Evolutionary conservation across 2,113 vertebrate genomes (phyloP).

Genomic region (Sander lucioperca): DNA sequence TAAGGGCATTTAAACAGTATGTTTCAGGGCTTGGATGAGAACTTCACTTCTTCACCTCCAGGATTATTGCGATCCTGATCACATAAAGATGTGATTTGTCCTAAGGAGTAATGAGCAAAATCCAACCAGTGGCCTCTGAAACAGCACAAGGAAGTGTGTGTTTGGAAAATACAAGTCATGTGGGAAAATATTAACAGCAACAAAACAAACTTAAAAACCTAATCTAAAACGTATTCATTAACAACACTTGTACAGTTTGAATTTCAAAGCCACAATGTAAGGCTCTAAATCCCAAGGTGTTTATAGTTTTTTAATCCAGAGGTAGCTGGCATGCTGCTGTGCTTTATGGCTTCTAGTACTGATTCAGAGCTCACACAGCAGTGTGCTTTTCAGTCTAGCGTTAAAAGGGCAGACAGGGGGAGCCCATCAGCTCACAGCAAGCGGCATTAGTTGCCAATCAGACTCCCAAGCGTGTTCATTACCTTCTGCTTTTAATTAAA

Average conservation of each 20-base stretch:
- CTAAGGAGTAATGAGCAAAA: background rate
- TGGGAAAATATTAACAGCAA: background rate
- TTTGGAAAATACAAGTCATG: background rate
- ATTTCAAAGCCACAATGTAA: background rate
- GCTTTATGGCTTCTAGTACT: conserved; percentile 15
- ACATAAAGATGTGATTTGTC: background rate
- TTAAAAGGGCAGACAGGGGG: conserved; percentile 49
- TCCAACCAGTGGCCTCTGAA: background rate
- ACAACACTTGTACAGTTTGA: background rate
- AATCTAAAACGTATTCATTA: background rate
- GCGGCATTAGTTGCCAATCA: conserved; percentile 76
- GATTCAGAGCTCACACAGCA: conserved; percentile 12
- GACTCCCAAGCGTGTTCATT: conserved; percentile 74
- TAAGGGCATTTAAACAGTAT: background rate
- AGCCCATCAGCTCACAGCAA: conserved; percentile 65
- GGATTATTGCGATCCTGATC: no score
- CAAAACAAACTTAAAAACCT: background rate
- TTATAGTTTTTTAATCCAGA: conserved; percentile 19
- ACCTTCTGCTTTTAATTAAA: conserved; percentile 81
- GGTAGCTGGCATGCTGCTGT: background rate
- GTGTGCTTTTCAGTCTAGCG: conserved; percentile 27
- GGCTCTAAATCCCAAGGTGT: conserved; percentile 3
- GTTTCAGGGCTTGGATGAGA: background rate
- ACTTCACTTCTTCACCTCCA: no score
- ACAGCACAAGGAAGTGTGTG: background rate